A percentile compares a stretch with the other conserved stretches of the same genome.
Conservation (phyloP, 2,797 vertebrate genomes). For the Halcyon badia region DNA sequence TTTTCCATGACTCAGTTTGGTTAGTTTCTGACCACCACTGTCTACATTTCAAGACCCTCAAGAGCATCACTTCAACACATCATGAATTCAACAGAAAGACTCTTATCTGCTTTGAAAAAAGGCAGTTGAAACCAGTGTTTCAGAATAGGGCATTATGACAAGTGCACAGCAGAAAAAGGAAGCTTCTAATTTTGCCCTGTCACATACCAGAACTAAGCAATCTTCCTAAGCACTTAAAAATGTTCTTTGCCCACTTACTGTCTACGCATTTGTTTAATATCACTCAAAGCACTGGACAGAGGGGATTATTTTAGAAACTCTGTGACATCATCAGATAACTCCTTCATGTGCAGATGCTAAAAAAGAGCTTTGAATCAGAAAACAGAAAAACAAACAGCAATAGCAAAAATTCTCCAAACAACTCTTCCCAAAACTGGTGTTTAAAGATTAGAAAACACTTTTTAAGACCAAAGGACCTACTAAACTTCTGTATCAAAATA, state of each 20-base stretch:
- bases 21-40: background rate
- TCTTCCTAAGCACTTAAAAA: background rate
- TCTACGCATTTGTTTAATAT: background rate
- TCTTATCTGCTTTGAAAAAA: background rate
- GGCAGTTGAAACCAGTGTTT: background rate
- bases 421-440: background rate
- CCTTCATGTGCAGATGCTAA: background rate
- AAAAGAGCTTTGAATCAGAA: background rate
- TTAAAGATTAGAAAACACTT: background rate
- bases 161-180: background rate
- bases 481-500: background rate
- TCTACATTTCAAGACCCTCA: background rate
- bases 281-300: background rate
- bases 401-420: background rate
- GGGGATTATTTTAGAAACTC: background rate
- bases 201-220: background rate
- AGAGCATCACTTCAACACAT: background rate
- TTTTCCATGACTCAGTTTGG: background rate
- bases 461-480: background rate
- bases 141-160: background rate
- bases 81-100: background rate
- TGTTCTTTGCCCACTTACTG: background rate
- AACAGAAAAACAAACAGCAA: background rate
- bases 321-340: background rate
- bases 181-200: background rate